Conservation (phyloP, 2,888 invertebrate genomes). For the Diaprepes abbreviatus region DNA sequence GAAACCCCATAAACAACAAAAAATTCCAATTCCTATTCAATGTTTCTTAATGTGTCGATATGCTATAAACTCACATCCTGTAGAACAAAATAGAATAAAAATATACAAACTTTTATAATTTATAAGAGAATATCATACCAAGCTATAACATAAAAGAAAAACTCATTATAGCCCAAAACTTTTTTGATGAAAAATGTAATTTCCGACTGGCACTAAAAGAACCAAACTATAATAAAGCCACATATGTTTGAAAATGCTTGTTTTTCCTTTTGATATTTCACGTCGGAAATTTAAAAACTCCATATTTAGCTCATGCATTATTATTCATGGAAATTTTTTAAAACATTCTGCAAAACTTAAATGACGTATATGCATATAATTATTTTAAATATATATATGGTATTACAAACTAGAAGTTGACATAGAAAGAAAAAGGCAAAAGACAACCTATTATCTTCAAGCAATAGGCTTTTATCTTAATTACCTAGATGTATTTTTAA, state of each 20-base stretch:
- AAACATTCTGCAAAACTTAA: too few relatives aligned
- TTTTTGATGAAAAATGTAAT: constrained; percentile 34
- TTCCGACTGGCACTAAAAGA: constrained; percentile 25
- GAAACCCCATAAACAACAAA: too few relatives aligned
- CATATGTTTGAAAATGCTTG: constrained; percentile 28
- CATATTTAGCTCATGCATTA: not conserved
- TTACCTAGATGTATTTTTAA: too few relatives aligned
- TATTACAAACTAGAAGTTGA: too few relatives aligned
- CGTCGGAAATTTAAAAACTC: not conserved
- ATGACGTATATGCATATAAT: too few relatives aligned
- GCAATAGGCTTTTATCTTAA: too few relatives aligned
- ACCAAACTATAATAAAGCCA: constrained; percentile 25
- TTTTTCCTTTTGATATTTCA: constrained; percentile 11
- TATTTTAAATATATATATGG: too few relatives aligned
- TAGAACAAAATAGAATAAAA: not conserved
- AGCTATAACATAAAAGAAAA: constrained; percentile 21
- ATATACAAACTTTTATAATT: constrained; percentile 24
- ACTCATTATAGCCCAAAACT: constrained; percentile 14
- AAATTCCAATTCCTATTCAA: too few relatives aligned
- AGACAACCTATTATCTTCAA: too few relatives aligned
- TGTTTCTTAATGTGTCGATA: too few relatives aligned
- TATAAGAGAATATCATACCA: constrained; percentile 12
- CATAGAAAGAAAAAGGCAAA: too few relatives aligned
- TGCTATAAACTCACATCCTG: not conserved
- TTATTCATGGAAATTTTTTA: not conserved